Base-by-base conservation (phyloP, 2,113 vertebrate genomes). In the Typhlomys cinereus region DNA sequence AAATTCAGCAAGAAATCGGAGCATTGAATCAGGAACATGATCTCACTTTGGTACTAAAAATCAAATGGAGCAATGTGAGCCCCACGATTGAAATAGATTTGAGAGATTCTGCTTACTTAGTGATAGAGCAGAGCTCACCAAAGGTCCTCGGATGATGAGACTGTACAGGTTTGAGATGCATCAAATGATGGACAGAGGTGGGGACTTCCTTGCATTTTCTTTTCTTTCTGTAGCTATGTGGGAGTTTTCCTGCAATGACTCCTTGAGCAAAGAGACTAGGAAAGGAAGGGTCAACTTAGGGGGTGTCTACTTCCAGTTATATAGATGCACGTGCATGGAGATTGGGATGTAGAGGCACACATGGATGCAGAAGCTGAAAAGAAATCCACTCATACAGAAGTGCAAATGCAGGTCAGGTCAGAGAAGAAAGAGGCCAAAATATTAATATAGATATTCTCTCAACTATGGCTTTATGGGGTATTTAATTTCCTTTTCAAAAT, bases 401-500 rank as follows among this genome's bases (percentile, higher is more conserved):
- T n/a, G 70, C 5, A 89, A 34, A 85, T 39, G 70, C 9, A 91
- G 20, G 34, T 91, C 12, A 57, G 67, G 64, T 66, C 93, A 41
- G 18, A 48, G 74, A 81, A 64, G 52, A 93, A 92, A 78, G 31
- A 48, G 7, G 44, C 2, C 29, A n/a, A 71, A 46, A 52, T 73
- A 29, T 59, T 95, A 70, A 54, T 66, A 76, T 27, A 67, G 12
- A 50, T 1, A 34, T 4, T 64, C 21, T 89, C 62, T 5, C 52
- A 59, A 25, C 29, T 57, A 10, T 85, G 25, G 5, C 27, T 64
- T 41, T 48, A 50, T 71, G 50, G 18, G 21, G 9, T 44, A 52
- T 79, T 89, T 83, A 76, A 93, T 84, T 92, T 84, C 20, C 21
- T 85, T 66, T 57, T n/a, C 59, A 86, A 73, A 85, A 93, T 59